Evolutionary conservation across 2,113 vertebrate species (phyloP).

Genomic region (Nycticebus coucang): DNA sequence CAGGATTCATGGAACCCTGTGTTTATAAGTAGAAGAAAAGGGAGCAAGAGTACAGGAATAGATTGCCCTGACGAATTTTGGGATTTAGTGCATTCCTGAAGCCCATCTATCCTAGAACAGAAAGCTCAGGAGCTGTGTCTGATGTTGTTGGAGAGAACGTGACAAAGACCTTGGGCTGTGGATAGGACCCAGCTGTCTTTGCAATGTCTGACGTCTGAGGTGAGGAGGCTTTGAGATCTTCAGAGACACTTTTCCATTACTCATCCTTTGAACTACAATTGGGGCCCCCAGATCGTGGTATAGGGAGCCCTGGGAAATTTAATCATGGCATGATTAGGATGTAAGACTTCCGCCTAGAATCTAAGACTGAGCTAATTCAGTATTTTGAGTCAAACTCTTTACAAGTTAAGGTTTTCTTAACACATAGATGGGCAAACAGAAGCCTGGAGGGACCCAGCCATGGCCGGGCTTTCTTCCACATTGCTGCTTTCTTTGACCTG

Average conservation of each 20-base stretch:
- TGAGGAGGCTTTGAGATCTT: not conserved
- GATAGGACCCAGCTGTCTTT: not conserved
- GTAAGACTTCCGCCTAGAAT: not conserved
- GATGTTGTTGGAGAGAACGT: not conserved
- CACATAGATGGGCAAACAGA: not conserved
- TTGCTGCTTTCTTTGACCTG: not conserved
- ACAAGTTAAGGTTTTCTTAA: constrained; percentile 6
- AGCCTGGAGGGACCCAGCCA: not conserved
- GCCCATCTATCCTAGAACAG: not conserved
- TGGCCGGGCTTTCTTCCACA: not conserved
- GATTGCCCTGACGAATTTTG: not conserved
- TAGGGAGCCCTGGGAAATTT: not conserved
- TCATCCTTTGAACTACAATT: not conserved
- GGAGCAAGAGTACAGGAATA: not conserved
- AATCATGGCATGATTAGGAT: not conserved
- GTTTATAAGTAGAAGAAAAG: not conserved
- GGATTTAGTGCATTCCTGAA: not conserved
- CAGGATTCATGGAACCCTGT: not conserved
- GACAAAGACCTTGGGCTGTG: not conserved
- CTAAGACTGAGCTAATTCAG: not conserved
- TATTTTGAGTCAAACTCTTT: not conserved
- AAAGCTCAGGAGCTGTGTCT: not conserved
- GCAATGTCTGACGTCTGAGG: not conserved
- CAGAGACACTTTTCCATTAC: not conserved
- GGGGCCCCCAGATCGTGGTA: not conserved